Percentiles rank a stretch among this genome's conserved stretches.
These are phyloP conservation scores for Macaca nemestrina DNA, from an alignment of 2,113 vertebrate genomes.

Conservation along the genomic window DNA sequence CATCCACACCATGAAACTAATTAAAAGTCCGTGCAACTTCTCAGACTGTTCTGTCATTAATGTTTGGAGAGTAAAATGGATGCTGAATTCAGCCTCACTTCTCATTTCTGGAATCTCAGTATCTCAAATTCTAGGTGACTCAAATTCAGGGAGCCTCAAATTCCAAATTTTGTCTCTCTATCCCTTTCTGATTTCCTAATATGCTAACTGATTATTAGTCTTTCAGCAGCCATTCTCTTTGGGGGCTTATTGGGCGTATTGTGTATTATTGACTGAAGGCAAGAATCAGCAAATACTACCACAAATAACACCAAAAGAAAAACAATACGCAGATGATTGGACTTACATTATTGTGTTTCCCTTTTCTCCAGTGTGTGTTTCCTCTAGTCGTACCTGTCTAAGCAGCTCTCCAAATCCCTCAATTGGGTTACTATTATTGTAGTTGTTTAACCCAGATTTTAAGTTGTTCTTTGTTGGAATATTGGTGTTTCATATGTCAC, in stretches of 20 bases:
- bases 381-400: background rate
- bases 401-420: background rate
- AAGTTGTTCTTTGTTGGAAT: background rate
- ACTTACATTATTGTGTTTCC: background rate
- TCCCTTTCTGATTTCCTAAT: background rate
- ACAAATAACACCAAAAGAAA: background rate
- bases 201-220: background rate
- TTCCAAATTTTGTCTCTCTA: background rate
- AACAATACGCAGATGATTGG: background rate
- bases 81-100: background rate
- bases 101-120: background rate
- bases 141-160: background rate
- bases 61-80: background rate
- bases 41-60: background rate
- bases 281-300: background rate
- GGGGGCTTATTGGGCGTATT: background rate
- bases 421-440: background rate
- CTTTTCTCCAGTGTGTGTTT: background rate
- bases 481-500: no score
- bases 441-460: background rate
- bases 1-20: background rate
- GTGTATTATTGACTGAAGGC: background rate
- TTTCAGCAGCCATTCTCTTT: background rate
- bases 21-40: background rate
- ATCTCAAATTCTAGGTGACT: background rate